phyloP scores from a whole-genome alignment of 2,113 vertebrate species.

The Chaenogobius annularis region DNA sequence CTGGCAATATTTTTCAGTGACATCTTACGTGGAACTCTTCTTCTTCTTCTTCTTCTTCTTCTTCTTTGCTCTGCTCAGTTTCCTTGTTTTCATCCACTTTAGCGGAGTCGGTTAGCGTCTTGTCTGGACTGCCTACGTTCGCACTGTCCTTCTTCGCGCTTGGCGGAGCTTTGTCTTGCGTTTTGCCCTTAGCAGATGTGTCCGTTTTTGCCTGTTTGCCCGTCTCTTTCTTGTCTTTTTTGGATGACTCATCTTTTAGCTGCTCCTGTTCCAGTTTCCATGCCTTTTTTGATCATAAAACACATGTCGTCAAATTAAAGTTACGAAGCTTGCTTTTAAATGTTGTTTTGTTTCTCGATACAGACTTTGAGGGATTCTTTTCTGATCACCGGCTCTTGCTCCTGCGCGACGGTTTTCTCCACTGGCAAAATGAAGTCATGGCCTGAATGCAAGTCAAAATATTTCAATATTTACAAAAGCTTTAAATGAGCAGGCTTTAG shows the following conservation, averaged over 20 bases:
- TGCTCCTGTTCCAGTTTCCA: conserved; percentile 56
- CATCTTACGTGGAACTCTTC: conserved; percentile 34
- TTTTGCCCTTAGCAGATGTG: background rate
- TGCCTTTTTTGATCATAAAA: conserved; percentile 33
- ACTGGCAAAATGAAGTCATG: conserved; percentile 3
- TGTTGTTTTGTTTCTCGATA: background rate
- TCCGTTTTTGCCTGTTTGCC: conserved; percentile 33
- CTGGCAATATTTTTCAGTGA: background rate
- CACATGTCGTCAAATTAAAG: background rate
- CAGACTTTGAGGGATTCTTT: conserved; percentile 76
- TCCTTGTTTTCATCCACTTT: background rate
- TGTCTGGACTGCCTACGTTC: background rate
- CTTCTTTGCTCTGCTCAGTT: background rate
- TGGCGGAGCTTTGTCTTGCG: conserved; percentile 2
- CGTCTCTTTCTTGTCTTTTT: conserved; percentile 50
- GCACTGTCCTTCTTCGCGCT: conserved; percentile 22
- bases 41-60: conserved; percentile 25
- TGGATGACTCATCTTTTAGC: conserved; percentile 45
- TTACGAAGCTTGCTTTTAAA: too few relatives aligned
- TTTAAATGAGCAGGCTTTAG: background rate
- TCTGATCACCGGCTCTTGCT: conserved; percentile 48
- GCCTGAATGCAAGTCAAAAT: background rate
- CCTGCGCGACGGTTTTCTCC: conserved; percentile 28
- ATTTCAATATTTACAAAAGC: rapidly evolving
- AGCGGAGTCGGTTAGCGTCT: background rate